Evolutionary conservation across 92 coral and sea anemone species (phyloP), one percentile per base, ranked within the genome.

Genomic region (Desmophyllum pertusum): DNA sequence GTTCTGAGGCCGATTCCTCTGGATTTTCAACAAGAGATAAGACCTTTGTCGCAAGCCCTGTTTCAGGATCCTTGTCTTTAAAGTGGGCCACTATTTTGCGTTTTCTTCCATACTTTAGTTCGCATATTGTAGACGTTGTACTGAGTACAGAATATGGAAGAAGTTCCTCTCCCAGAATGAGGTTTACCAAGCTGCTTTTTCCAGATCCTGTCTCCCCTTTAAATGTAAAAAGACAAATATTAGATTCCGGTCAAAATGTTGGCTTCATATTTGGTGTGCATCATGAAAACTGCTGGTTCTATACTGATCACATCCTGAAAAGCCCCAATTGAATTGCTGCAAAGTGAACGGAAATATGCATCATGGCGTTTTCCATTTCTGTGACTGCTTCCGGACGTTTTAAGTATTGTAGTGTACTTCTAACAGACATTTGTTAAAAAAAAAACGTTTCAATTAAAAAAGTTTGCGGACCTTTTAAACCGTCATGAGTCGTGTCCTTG

Each of bases 41-140:
- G 2, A 7, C 23, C 53, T 52, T 69, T 17, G 33, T 36, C 15
- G 55, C 38, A 5, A 27, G 30, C 27, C 48, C 66, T 1, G 84
- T 70, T 31, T 36, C 25, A 11, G 84, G 76, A 30, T 65, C 71
- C n/a, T 75, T 53, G 55, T 77, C 88, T 21, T 76, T 88, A 69
- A 65, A 83, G 41, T 88, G 84, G 25, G 71, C 89, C 40, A 84
- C 81, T 10, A 89, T 35, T 40, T 11, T 78, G n/a, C 80, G 74
- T 37, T 71, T 46, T 0, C 53, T 2, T 14, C 89, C 92, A 55
- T 78, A 89, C 39, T 51, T 85, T 37, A 89, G 25, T 65, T 78
- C 92, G 30, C 88, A 87, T 11, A 87, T 87, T 45, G 90, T 87
- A 18, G 90, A 87, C 31, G 90, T 87, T 40, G 84, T 87, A 8